phyloP scores from a whole-genome alignment of 2,888 invertebrate species.

The Eupithecia subfuscata region DNA sequence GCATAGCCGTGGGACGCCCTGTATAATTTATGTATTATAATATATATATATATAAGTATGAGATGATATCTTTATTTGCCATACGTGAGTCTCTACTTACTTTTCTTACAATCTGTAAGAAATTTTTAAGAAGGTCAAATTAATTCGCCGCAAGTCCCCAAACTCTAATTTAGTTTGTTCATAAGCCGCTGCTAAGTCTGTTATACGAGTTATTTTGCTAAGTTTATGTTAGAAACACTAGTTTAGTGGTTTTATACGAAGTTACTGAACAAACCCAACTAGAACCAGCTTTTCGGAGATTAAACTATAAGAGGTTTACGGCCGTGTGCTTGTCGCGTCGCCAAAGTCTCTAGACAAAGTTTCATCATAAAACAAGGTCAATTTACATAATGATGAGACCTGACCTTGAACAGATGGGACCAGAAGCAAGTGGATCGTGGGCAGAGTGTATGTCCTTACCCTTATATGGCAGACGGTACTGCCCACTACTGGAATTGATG shows the following conservation, averaged over 20 bases:
- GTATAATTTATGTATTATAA: no score
- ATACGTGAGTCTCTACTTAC: neutral
- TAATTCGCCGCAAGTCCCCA: neutral
- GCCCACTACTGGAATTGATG: constrained; percentile 22
- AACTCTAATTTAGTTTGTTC: neutral
- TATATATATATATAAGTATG: no score
- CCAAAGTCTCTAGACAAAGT: neutral
- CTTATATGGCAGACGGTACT: constrained; percentile 21
- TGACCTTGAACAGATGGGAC: constrained; percentile 23
- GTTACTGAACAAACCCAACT: neutral
- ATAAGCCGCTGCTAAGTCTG: neutral
- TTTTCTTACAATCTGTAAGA: neutral
- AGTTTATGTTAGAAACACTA: constrained; percentile 1
- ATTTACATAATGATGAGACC: constrained; percentile 19
- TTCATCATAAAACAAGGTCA: neutral
- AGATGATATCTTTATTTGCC: no score
- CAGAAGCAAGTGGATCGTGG: constrained; percentile 26
- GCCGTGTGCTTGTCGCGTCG: neutral
- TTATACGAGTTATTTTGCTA: neutral
- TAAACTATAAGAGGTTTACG: neutral
- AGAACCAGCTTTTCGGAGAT: neutral
- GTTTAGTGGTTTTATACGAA: neutral
- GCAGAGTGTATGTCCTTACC: constrained; percentile 31
- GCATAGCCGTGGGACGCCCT: no score
- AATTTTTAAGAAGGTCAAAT: neutral